Evolutionary conservation across 2,797 vertebrate genomes (phyloP), one percentile per base, ranked within the genome.

Genomic region (Arnoldichthys spilopterus): DNA sequence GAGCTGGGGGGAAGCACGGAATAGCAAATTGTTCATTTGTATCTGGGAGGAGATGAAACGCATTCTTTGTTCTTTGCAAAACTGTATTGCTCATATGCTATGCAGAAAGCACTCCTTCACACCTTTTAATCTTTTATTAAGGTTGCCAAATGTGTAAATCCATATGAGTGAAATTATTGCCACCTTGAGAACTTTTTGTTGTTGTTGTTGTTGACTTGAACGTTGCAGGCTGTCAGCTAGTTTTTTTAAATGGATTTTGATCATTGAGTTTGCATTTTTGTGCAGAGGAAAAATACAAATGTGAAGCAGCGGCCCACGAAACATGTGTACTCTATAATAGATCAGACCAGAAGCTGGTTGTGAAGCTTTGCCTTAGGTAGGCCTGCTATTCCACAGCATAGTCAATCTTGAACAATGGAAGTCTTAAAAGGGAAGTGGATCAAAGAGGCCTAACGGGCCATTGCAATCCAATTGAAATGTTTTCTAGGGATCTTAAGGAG

Each of bases 381-480:
- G 79, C 72, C 89, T 88, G 87, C 89, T 89, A 87, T 88, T 91
- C 90, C 92, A 90, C 91, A 90, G 89, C 89, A 87, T 90, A 92
- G 92, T 86, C 91, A 92, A 92, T 92, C 91, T 93, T 89, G 91
- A 91, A 93, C 92, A 93, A 94, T 93, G 89, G 90, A 86, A 87
- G 87, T 90, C 91, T 92, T 91, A 91, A 89, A 93, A 90, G 90
- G 91, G 90, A 91, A 90, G 88, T 90, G 90, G 82, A 94, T 94
- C 92, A 95, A 94, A 94, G 92, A 86, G 88, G 78, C 82, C 92
- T 92, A 93, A 93, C 92, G 91, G 92, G 90, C 91, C 93, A 92
- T 92, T 90, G 93, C 92, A 93, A 94, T 93, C 92, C 92, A 94
- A 95, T 93, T 93, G 91, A 94, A 94, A 93, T 92, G 91, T 92